A percentile compares a stretch with the other conserved stretches of the same genome.
These are phyloP conservation scores for Brachionus plicatilis DNA, from an alignment of 1,140 invertebrate species.

Conservation along the genomic window DNA sequence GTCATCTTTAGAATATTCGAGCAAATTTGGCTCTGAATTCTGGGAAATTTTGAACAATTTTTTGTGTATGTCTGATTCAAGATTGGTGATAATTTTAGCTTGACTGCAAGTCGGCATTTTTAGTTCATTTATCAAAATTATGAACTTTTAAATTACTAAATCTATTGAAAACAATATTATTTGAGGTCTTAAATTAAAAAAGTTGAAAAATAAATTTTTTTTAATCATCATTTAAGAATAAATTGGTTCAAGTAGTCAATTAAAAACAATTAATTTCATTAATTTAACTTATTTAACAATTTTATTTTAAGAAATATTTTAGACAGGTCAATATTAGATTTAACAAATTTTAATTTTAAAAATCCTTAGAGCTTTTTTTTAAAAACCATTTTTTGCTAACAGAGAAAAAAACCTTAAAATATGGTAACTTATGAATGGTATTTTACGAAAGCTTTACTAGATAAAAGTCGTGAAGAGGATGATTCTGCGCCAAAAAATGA, in stretches of 20 bases:
- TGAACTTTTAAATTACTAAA: background rate
- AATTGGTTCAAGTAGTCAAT: background rate
- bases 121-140: conserved; percentile 9
- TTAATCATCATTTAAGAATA: background rate
- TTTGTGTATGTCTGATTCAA: conserved; percentile 25
- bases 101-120: conserved; percentile 38
- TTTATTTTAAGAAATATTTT: too few species aligned
- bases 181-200: too few species aligned
- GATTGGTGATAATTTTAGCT: conserved; percentile 38
- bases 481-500: too few species aligned
- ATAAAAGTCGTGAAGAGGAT: too few species aligned
- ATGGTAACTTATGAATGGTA: too few species aligned
- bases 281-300: too few species aligned
- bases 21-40: background rate
- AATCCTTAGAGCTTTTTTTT: too few species aligned
- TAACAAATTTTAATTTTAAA: too few species aligned
- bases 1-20: background rate
- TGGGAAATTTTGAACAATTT: background rate
- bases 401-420: too few species aligned
- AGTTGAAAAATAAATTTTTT: background rate
- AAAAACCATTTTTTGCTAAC: too few species aligned
- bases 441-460: too few species aligned
- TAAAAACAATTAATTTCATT: background rate
- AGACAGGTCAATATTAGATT: too few species aligned
- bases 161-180: background rate